phyloP scores from a whole-genome alignment of 2,113 vertebrate genomes.

The Eudyptes chrysolophus region DNA sequence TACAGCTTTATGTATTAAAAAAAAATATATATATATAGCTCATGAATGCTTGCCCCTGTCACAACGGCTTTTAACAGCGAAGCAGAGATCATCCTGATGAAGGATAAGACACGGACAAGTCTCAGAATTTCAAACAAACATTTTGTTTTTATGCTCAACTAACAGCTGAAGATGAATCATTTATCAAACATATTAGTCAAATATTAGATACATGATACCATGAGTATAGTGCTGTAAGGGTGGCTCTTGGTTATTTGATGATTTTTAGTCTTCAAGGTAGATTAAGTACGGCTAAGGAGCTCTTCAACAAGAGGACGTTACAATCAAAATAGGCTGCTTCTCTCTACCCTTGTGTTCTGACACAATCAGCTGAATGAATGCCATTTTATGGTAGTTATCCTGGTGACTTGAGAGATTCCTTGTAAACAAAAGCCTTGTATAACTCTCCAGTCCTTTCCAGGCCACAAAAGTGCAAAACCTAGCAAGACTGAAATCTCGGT shows the following conservation, averaged over 20 bases:
- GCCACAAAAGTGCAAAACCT: not conserved
- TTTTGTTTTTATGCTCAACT: not conserved
- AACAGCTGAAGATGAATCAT: not conserved
- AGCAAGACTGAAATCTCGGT: not conserved
- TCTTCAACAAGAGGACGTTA: not conserved
- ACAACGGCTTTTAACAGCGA: rapidly evolving
- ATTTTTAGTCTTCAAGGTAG: not conserved
- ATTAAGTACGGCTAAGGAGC: not conserved
- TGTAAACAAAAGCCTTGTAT: not conserved
- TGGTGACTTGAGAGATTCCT: not conserved
- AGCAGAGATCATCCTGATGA: not conserved
- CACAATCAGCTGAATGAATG: not conserved
- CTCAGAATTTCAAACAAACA: not conserved
- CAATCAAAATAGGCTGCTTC: not conserved
- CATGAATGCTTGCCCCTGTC: not conserved
- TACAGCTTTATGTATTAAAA: not conserved
- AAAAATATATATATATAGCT: not conserved
- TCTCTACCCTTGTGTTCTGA: not conserved
- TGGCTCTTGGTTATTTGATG: not conserved
- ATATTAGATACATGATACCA: not conserved
- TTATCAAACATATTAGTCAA: not conserved
- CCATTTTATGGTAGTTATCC: not conserved
- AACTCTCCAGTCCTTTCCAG: not conserved
- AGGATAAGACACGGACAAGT: not conserved
- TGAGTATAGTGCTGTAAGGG: not conserved